Base-by-base conservation (phyloP, 2,888 invertebrate genomes). In the Chalcis sispes region DNA sequence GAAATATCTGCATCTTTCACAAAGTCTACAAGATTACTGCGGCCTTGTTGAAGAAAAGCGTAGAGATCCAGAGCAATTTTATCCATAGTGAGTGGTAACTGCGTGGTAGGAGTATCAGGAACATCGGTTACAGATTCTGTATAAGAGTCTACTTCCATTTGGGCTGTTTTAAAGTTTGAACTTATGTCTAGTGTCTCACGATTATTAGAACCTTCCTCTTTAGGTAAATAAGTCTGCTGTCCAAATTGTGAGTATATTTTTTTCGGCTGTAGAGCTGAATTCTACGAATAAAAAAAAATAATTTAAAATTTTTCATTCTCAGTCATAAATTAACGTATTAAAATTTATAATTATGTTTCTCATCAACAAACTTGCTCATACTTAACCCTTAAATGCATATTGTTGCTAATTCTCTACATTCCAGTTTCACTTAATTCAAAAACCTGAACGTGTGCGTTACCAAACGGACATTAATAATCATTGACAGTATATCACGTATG, bases 21-120 rank as follows among this genome's bases (percentile, higher is more conserved):
- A 7, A 81, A 75, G 65, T 88, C 88, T 0, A 88, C 85, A 7
- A 88, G 79, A 40, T 91, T 90, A 80, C 89, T 91, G 79, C 91
- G 91, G 0, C 91, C 91, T 78, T 92, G 91, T 83, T 92, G 92
- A 64, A 95, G 90, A 82, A 95, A 94, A 0, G 96, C 96, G 84
- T 96, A 96, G 59, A 96, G 89, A 82, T 96, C 96, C 15, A 95
- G 90, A 13, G 95, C 96, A 0, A 94, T 94, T 89, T 95, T 95
- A 84, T 95, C 94, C 93, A 94, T 95, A 0, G 92, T 91, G 0
- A 93, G 92, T 88, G 92, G 84, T 69, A 85, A 92, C 10, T 92
- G 91, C 0, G 93, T 93, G 40, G 93, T 92, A 32, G 93, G 93
- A 2, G 91, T 92, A 1, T 89, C 89, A 4, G 86, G 88, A 0